Evolutionary conservation across 1,140 invertebrate species (phyloP), one percentile per base, ranked within the genome.

Genomic region (Teleopsis dalmanni): DNA sequence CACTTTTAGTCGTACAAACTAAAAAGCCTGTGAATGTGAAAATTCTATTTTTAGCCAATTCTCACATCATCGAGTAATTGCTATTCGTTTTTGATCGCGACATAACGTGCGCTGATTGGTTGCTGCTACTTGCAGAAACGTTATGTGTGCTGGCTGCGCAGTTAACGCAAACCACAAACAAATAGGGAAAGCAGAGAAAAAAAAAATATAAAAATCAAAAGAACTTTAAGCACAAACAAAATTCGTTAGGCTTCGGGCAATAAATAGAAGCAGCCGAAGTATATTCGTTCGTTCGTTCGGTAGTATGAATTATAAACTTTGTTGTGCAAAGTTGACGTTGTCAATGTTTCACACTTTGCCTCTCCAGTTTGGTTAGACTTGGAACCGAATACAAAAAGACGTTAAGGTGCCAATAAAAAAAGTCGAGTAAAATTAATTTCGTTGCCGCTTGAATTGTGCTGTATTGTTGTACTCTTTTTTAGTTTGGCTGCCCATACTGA

Each of bases 21-120:
- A 16, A 29, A 43, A 14, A 25, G 16, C 31, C 31, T 31, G 59
- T 64, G 60, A 63, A 63, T 59, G 62, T 64, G 29, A 52, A 50
- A 52, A 19, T 46, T 56, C 62, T 65, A 65, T 62, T 65, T 65
- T 54, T 65, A 65, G 63, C 47, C 14, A 50, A 23, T 27, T 54
- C 52, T 65, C 62, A 45, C 62, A 55, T 65, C 60, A 65, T 59
- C n/a, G 49, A 38, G 11, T 22, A 11, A 16, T 27, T n/a, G 33
- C 54, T 21, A 65, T 65, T 54, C 48, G 62, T 31, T 40, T 49
- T 11, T 34, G 57, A 59, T 65, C 58, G 35, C 62, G 60, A 53
- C 62, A 65, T 62, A 45, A 5, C n/a, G 3, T 26, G 2, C 25
- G 27, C 50, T 45, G 57, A 65, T 65, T 65, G 62, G 62, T 21